Conservation (phyloP, 2,113 vertebrate species). For the Corvus hawaiiensis region DNA sequence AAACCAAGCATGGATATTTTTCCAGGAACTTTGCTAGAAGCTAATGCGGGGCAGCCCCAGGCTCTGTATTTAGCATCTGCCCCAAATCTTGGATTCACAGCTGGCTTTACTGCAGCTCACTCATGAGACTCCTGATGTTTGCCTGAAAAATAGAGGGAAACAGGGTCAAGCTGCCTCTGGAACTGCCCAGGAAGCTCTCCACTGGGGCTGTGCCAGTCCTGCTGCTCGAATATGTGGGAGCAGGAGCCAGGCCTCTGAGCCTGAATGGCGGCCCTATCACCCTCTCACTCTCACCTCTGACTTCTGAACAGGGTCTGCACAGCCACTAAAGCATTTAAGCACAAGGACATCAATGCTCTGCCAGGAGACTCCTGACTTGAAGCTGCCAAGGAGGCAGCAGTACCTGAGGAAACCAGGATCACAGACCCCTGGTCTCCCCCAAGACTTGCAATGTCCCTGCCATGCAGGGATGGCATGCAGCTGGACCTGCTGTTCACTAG, state of each 20-base stretch:
- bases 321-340: not conserved
- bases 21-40: constrained; percentile 4
- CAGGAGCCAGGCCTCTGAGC: not conserved
- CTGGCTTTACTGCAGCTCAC: not conserved
- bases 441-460: not conserved
- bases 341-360: not conserved
- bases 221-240: not conserved
- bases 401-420: not conserved
- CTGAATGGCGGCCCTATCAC: not conserved
- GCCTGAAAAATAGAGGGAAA: not conserved
- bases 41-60: not conserved
- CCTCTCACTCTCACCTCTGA: not conserved
- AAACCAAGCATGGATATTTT: not conserved
- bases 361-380: not conserved
- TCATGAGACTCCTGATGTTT: not conserved
- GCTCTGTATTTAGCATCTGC: not conserved
- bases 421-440: not conserved
- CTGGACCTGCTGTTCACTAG: not conserved
- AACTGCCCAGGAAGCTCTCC: not conserved
- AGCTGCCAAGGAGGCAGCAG: not conserved
- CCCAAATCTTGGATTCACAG: not conserved
- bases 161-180: not conserved
- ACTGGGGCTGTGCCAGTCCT: not conserved
- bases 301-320: rapidly evolving
- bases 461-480: not conserved